Base-by-base conservation (phyloP, 2,797 vertebrate genomes). In the Squalus acanthias region DNA sequence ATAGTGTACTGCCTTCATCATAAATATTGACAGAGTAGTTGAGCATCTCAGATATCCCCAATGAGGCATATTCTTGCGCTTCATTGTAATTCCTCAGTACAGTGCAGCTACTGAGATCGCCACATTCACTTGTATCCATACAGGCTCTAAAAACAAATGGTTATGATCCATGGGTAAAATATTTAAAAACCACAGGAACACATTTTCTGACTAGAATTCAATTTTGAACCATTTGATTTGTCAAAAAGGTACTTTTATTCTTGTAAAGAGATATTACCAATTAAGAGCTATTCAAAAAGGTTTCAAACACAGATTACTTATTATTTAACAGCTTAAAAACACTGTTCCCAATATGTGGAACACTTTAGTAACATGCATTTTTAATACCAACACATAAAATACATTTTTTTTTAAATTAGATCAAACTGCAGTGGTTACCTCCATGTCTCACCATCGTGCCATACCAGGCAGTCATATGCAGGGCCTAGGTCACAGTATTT, bases 21-120 rank as follows among this genome's bases (percentile, higher is more conserved):
- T 99, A 99, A 97, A 99, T 98, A 97, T 99, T 99, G 15, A 99
- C 97, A 0, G 99, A 99, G 97, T 99, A 99, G 97, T 99, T 99
- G 22, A 99, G 97, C 99, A 99, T 99, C 97, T 99, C 99, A 0
- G 99, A 98, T 79, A 98, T 98, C 97, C 99, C 99, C 96, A 99
- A 98, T 1, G 99, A 99, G 96, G 99, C 98, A 29, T 98, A 99
- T 96, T 99, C 99, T 96, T 99, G 99, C 8, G 97, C 97, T 96
- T 99, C 99, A 98, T 97, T 98, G 97, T 99, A 99, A 95, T 98
- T 98, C 97, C 98, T 98, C 96, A 99, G 97, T 12, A 99, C 98
- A 0, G 98, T 98, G 96, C 98, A 98, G 96, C 98, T 98, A 91
- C 97, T 97, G 96, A 99, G 98, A 76, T 99, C 99, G 96, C 99